Evolutionary conservation across 2,797 vertebrate species (phyloP).

Genomic region (Taeniopygia guttata): DNA sequence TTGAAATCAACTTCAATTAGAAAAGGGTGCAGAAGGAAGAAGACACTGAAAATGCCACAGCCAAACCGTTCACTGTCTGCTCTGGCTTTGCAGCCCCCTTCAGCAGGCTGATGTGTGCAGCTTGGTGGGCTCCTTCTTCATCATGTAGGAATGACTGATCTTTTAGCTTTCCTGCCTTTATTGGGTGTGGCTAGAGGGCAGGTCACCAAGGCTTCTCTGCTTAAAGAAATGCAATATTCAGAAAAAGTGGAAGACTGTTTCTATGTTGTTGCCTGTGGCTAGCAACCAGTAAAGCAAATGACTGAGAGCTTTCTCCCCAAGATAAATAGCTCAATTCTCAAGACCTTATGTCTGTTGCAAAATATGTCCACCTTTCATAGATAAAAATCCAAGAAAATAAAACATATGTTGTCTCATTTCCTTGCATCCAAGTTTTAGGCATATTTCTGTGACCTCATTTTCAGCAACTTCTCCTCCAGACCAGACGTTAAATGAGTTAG

Average conservation of each 20-base stretch:
- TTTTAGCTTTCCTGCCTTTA: background rate
- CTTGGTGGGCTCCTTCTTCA: background rate
- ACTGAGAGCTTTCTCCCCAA: background rate
- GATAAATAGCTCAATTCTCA: background rate
- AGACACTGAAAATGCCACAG: background rate
- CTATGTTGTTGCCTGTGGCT: background rate
- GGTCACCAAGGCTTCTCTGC: background rate
- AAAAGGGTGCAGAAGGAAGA: background rate
- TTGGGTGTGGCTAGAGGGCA: background rate
- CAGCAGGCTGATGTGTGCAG: background rate
- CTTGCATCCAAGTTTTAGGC: background rate
- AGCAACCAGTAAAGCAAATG: background rate
- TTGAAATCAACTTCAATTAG: background rate
- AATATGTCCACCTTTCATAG: background rate
- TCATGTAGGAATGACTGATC: background rate
- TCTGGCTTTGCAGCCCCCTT: background rate
- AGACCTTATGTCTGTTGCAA: background rate
- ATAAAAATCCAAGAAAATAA: background rate
- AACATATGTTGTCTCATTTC: background rate
- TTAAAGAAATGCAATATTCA: background rate
- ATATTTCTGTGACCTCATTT: background rate
- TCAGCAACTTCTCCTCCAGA: background rate
- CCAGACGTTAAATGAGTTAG: background rate
- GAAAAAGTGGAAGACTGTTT: background rate
- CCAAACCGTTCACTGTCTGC: background rate